Percentiles rank a stretch among this genome's conserved stretches.
These are phyloP conservation scores for Leptatherina wallacei DNA, from an alignment of 2,797 vertebrate genomes.

Conservation along the genomic window DNA sequence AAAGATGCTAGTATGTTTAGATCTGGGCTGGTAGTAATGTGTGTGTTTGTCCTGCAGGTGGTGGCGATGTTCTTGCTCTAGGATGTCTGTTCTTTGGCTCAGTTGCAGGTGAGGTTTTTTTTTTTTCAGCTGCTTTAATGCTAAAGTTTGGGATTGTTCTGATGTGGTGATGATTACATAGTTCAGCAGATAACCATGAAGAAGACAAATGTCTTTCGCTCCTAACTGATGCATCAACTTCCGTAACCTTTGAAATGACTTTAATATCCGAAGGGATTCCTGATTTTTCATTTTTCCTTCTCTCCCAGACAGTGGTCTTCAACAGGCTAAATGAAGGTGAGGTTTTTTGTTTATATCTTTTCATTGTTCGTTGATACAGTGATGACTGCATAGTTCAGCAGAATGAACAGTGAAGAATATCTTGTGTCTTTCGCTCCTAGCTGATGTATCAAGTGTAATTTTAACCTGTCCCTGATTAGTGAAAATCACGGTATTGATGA, in stretches of 20 bases:
- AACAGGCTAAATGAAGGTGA: constrained; percentile 23
- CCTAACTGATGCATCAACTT: constrained; percentile 74
- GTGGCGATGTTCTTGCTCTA: background rate
- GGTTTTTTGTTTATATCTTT: background rate
- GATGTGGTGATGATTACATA: constrained; percentile 81
- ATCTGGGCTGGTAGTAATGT: fast-evolving
- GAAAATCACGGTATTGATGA: background rate
- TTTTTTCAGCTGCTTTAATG: fast-evolving
- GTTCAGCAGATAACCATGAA: constrained; percentile 77
- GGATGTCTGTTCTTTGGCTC: fast-evolving
- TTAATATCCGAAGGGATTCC: fast-evolving
- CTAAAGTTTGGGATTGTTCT: fast-evolving
- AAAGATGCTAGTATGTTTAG: fast-evolving
- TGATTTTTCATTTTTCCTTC: background rate
- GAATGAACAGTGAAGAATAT: constrained; percentile 74
- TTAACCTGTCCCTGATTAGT: fast-evolving
- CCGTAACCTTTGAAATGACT: fast-evolving
- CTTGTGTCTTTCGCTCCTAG: constrained; percentile 86
- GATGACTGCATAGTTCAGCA: constrained; percentile 92
- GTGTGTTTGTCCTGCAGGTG: constrained; percentile 27
- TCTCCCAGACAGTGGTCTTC: background rate
- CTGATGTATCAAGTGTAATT: constrained; percentile 82
- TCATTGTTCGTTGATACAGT: constrained; percentile 59
- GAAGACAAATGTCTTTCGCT: constrained; percentile 80
- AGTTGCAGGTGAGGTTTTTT: constrained; percentile 21